phyloP scores from a whole-genome alignment of 2,888 invertebrate species.

The Yponomeuta evonymella region DNA sequence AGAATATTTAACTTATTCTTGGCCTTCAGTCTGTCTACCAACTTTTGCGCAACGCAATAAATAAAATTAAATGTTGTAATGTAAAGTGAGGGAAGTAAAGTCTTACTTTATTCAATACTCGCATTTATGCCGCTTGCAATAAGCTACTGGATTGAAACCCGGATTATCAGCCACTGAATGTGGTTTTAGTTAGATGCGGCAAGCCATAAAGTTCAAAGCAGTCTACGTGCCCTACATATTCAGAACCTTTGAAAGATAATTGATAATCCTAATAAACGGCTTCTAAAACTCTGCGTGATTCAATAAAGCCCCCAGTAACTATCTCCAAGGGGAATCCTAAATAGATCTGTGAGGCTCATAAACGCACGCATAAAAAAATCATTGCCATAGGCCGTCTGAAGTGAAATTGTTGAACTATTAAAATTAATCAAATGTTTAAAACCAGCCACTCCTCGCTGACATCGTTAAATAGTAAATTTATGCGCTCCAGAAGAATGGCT shows the following conservation, averaged over 20 bases:
- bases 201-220: background rate
- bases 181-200: too few species aligned
- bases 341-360: conserved; percentile 4
- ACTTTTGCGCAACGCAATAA: too few species aligned
- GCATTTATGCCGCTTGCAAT: too few species aligned
- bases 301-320: background rate
- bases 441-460: conserved; percentile 17
- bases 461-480: conserved; percentile 24
- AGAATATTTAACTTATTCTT: background rate
- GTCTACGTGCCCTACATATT: background rate
- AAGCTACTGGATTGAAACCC: too few species aligned
- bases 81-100: too few species aligned
- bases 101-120: too few species aligned
- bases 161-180: too few species aligned
- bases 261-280: background rate
- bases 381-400: conserved; percentile 11
- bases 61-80: too few species aligned
- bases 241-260: background rate
- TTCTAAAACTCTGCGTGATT: background rate
- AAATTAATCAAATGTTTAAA: conserved; percentile 24
- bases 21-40: too few species aligned
- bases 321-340: conserved; percentile 3
- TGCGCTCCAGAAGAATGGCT: conserved; percentile 20
- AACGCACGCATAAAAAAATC: conserved; percentile 12
- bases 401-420: conserved; percentile 20